phyloP scores from a whole-genome alignment of 1,140 invertebrate genomes.

The Ceratitis capitata region DNA sequence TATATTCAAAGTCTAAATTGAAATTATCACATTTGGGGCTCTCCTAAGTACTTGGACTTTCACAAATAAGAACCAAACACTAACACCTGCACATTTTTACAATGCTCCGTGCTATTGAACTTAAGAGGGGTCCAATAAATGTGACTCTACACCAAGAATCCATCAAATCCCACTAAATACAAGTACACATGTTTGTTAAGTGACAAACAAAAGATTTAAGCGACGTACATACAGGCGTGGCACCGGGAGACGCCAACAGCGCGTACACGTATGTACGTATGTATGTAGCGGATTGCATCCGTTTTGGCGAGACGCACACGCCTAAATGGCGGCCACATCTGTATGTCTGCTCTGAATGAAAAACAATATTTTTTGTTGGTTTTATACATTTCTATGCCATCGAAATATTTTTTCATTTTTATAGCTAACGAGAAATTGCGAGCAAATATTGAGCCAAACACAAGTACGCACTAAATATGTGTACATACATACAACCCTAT shows the following conservation, averaged over 20 bases:
- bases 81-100: no score
- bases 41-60: no score
- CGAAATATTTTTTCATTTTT: slow-evolving; percentile 7
- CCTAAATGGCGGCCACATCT: slow-evolving; percentile 20
- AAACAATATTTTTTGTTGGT: no score
- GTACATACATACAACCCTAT: neutral
- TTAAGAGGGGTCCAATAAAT: no score
- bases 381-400: neutral
- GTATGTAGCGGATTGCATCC: neutral
- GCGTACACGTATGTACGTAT: neutral
- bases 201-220: slow-evolving; percentile 32
- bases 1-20: no score
- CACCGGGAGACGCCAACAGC: neutral
- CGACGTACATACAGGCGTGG: slow-evolving; percentile 4
- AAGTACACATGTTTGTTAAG: neutral
- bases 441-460: neutral
- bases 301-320: slow-evolving; percentile 14
- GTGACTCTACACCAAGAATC: neutral
- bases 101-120: no score
- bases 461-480: neutral
- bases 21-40: no score
- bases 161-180: slow-evolving; percentile 1
- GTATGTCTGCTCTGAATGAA: no score
- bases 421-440: slow-evolving; percentile 22
- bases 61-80: no score